These are phyloP conservation scores for Polypterus senegalus DNA, from an alignment of 2,113 vertebrate species.

Conservation along the genomic window DNA sequence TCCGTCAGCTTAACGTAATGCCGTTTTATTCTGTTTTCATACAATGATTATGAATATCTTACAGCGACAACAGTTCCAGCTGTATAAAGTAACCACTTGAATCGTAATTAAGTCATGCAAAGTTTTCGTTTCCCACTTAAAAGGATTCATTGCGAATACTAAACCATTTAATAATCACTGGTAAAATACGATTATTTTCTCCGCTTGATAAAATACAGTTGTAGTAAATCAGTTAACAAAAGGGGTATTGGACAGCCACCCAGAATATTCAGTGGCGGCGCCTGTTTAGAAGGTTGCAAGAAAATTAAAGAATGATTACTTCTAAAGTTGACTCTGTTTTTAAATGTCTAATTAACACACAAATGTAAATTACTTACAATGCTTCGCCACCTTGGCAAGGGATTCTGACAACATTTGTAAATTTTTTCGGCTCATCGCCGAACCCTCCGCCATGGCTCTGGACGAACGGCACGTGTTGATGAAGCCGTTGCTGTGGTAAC, in stretches of 20 bases:
- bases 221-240: not conserved
- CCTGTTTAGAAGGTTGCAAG: not conserved
- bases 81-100: no score
- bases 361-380: slow-evolving; percentile 62
- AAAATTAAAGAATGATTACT: not conserved
- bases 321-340: no score
- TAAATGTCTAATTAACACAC: not conserved
- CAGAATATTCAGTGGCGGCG: not conserved
- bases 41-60: no score
- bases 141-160: no score
- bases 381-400: slow-evolving; percentile 49
- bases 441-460: slow-evolving; percentile 20
- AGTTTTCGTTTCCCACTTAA: no score
- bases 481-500: slow-evolving; percentile 3
- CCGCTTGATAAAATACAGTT: not conserved
- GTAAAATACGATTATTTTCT: not conserved
- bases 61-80: no score
- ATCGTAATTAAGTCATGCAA: no score
- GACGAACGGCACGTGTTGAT: not conserved
- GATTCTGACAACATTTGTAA: slow-evolving; percentile 50
- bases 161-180: no score
- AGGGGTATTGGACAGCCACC: not conserved
- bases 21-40: no score
- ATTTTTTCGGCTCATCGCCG: slow-evolving; percentile 52
- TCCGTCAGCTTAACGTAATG: no score